Percentiles rank a stretch among this genome's conserved stretches.
Conservation (phyloP, 2,113 vertebrate genomes). For the Plecturocebus donacophilus region DNA sequence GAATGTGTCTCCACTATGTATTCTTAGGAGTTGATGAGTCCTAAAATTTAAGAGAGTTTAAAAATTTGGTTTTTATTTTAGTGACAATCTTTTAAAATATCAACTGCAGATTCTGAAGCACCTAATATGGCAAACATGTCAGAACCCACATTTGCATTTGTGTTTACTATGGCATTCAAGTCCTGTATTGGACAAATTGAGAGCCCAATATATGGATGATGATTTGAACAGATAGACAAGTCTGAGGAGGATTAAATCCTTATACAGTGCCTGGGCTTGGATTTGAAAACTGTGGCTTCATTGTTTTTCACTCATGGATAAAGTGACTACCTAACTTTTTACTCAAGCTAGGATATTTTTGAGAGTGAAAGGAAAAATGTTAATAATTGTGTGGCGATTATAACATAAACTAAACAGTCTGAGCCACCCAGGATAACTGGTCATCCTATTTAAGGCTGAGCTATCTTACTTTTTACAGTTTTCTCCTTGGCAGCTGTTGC, state of each 20-base stretch:
- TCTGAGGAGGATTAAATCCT: background rate
- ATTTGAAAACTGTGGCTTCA: background rate
- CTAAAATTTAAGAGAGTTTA: constrained; percentile 31
- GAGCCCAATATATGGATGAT: background rate
- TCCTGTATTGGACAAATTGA: background rate
- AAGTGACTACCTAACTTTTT: background rate
- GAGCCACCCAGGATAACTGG: background rate
- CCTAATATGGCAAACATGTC: background rate
- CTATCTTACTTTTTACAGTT: background rate
- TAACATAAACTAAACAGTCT: background rate
- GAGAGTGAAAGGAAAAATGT: background rate
- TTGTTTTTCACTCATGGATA: background rate
- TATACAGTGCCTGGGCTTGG: background rate
- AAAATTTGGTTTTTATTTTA: constrained; percentile 54
- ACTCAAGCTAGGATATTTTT: background rate
- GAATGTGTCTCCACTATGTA: background rate
- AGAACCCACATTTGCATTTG: background rate
- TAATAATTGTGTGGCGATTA: background rate
- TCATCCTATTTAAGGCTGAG: background rate
- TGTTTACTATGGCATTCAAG: background rate
- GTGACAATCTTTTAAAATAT: constrained; percentile 42
- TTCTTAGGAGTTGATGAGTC: background rate
- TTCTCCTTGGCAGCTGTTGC: background rate
- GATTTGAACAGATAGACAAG: background rate
- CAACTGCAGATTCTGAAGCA: background rate